Base-by-base conservation (phyloP, 2,797 vertebrate genomes). In the Parambassis ranga region DNA sequence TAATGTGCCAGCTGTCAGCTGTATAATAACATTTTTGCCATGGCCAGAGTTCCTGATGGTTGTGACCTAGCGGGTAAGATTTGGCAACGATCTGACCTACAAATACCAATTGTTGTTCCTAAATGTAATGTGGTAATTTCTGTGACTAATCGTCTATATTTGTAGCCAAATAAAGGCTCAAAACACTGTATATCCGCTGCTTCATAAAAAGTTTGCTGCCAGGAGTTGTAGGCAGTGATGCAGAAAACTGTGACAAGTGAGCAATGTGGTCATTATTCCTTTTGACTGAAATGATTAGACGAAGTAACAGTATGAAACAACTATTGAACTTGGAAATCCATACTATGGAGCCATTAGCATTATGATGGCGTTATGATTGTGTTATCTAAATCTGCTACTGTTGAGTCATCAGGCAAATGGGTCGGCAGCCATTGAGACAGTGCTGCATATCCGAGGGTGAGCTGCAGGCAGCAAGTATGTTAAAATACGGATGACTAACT, bases 1-100 rank as follows among this genome's bases (percentile, higher is more conserved):
- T 80, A 87, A 84, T 86, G 86, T 80, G 78, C 84, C 86, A 86
- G 80, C 81, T 84, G 77, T 78, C 78, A 71, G 68, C 73, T 72
- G 64, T 65, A 72, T 79, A 71, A 79, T 83, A 59, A 39, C n/a
- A n/a, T 50, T 71, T 75, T 72, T 57, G 49, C 55, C 41, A 36
- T 77, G 72, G 65, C 77, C 47, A 60, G 67, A 63, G 70, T 81
- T 81, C 61, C 76, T 81, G 73, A 87, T 82, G 67, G 63, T 75
- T 71, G 52, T 58, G 78, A 85, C 77, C 64, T 56, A 48, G 59
- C 37, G 19, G 44, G 39, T 51, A 53, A 62, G 43, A 70, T 63
- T 61, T 79, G 63, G 77, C 68, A 62, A 48, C 14, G 10, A 33
- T 51, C 66, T 63, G 52, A 76, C 55, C 64, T 33, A 58, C 42